These are phyloP conservation scores for Desmodus rotundus DNA, from an alignment of 2,113 vertebrate genomes.

Conservation along the genomic window DNA sequence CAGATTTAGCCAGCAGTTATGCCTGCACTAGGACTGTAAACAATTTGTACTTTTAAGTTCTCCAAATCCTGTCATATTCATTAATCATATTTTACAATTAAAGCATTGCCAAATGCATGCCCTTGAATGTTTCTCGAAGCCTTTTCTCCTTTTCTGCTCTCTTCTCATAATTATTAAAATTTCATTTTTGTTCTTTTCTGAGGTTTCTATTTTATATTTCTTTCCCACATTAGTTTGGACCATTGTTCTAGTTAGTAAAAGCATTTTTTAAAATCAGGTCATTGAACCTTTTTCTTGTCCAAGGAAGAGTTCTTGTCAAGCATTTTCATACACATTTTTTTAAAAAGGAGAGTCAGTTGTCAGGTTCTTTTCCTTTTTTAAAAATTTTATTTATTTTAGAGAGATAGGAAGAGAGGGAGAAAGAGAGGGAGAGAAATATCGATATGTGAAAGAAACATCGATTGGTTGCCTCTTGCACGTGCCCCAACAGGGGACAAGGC, in stretches of 20 bases:
- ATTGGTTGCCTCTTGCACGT: too few species aligned
- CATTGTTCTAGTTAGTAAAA: not conserved
- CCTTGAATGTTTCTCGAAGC: constrained; percentile 39
- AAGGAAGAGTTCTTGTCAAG: not conserved
- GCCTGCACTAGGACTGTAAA: constrained; percentile 54
- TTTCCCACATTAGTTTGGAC: not conserved
- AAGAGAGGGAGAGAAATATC: too few species aligned
- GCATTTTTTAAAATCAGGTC: not conserved
- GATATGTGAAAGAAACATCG: too few species aligned
- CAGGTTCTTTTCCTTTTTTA: too few species aligned
- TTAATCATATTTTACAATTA: constrained; percentile 65
- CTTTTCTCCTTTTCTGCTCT: not conserved
- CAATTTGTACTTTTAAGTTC: constrained; percentile 69
- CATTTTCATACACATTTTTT: not conserved
- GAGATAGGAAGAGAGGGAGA: too few species aligned
- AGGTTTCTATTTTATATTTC: constrained; percentile 28
- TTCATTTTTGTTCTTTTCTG: constrained; percentile 26
- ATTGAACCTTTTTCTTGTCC: not conserved
- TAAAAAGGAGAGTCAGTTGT: too few species aligned
- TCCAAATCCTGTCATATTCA: constrained; percentile 60
- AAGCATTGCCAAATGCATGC: constrained; percentile 63
- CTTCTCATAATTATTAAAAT: constrained; percentile 34
- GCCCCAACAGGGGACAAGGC: too few species aligned
- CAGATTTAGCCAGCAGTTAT: constrained; percentile 58
- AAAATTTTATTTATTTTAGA: too few species aligned